Base-by-base conservation (phyloP, 2,888 invertebrate genomes). In the Volucella zonaria region DNA sequence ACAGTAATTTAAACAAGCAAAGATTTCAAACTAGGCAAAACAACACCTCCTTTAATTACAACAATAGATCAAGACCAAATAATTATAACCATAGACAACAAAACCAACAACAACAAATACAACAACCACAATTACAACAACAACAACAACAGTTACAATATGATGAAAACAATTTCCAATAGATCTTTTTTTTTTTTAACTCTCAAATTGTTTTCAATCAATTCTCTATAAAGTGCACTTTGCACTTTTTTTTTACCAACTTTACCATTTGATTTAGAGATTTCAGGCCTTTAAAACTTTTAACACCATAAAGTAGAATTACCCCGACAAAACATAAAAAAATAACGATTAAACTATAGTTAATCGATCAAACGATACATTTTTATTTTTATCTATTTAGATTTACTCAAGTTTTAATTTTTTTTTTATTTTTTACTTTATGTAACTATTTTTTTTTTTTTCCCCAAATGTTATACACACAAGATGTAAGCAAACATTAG, bases 11-110 rank as follows among this genome's bases (percentile, higher is more conserved):
- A 70, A 86, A 82, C 74, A 82, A 82, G 77, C 81, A 73, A 86
- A 77, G 86, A 86, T 78, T 73, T 81, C 77, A 66, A 82, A 78
- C 58, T 86, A 81, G 82, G 73, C 86, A 78, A 82, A 68, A 67
- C 51, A 67, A 42, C 82, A 86, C 58, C 71, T 79, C 40, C 51
- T 61, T 67, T 54, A 62, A 75, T 75, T 76, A 76, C 80, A 78
- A 85, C 73, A 85, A 68, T 85, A 85, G 85, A 81, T 76, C 85
- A 73, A 85, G 76, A 85, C 85, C 85, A 85, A 85, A 85, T 76
- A 80, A 61, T 70, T 67, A 38, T 67, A 52, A 66, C 61, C 47
- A 79, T 52, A 67, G 74, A 45, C 75, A 80, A 43, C 31, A 75
- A 66, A 83, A 61, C 75, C 79, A 75, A 79, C 80, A 80, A 80